Base-by-base conservation (phyloP, 2,888 invertebrate species). In the Andrena haemorrhoa region DNA sequence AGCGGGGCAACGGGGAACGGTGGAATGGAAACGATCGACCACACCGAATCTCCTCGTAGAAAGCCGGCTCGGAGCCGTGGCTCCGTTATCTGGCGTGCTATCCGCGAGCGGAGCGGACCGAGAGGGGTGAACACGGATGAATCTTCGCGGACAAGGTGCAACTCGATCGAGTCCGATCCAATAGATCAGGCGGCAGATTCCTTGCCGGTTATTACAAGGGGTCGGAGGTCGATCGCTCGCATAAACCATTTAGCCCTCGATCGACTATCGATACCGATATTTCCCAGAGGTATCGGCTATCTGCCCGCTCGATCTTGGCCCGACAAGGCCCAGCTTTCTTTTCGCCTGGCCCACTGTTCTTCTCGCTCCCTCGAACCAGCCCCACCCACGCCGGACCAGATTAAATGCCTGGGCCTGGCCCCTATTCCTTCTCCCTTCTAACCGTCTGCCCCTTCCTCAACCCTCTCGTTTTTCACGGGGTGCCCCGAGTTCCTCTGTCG, bases 181-280 rank as follows among this genome's bases (percentile, higher is more conserved):
- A 92, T 90, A 92, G 92, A 92, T 92, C 91, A 90, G 88, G 89
- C 90, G 91, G 92, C 91, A 92, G 92, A 92, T 92, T 90, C 90
- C 89, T 90, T 88, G 88, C 90, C 91, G 88, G 93, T 93, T 93
- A 93, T 93, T 93, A 93, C 92, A 84, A 88, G 89, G 78, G 93
- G 93, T 93, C 92, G 89, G 82, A 92, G 93, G 93, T 93, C 91
- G 91, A 90, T 89, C 90, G 92, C 89, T 93, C 93, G 92, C 93
- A 93, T 93, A 93, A 93, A 93, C 91, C 93, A 93, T 93, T 93
- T 93, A 92, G 90, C 90, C 35, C 89, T 86, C 90, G 93, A 93
- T 93, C 92, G 91, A 89, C 91, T 89, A 91, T 92, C 93, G 93
- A 93, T 92, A 91, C 91, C 91, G 93, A 92, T 93, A 92, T 93